A percentile compares a stretch with the other conserved stretches of the same genome.
These are phyloP conservation scores for Halcyon malimbica DNA, from an alignment of 2,113 vertebrate species.

Conservation along the genomic window DNA sequence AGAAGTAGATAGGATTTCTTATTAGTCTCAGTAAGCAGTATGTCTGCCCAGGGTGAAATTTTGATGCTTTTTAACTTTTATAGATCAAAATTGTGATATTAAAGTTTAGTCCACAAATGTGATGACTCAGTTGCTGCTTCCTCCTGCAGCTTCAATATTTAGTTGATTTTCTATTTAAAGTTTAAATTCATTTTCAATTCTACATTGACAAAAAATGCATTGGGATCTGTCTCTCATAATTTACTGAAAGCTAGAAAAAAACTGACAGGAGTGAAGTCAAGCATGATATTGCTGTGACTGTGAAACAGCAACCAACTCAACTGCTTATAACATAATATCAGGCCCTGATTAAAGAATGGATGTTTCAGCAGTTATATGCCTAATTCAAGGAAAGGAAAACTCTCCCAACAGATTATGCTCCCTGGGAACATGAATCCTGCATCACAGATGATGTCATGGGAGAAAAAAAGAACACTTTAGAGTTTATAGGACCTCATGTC, in stretches of 20 bases:
- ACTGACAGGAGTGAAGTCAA: neutral
- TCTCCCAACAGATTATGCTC: neutral
- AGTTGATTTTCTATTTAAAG: slow-evolving; percentile 2
- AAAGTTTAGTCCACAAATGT: neutral
- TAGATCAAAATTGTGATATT: slow-evolving; percentile 24
- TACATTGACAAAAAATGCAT: neutral
- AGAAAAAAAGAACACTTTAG: neutral
- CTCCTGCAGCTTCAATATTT: neutral
- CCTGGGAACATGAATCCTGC: neutral
- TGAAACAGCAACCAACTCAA: neutral
- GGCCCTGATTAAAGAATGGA: neutral
- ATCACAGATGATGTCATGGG: neutral
- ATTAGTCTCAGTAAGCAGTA: slow-evolving; percentile 1
- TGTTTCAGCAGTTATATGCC: neutral
- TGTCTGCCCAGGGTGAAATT: neutral
- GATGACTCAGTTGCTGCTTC: neutral
- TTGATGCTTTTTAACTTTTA: slow-evolving; percentile 5
- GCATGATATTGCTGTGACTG: neutral
- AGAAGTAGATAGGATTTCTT: slow-evolving; percentile 25
- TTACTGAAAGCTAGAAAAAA: neutral
- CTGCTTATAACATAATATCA: neutral
- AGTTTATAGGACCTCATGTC: neutral
- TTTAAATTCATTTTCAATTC: slow-evolving; percentile 9
- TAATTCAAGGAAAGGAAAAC: neutral
- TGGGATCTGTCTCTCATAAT: neutral